Conservation (phyloP, 1,140 invertebrate species). For the Bicyclus anynana region DNA sequence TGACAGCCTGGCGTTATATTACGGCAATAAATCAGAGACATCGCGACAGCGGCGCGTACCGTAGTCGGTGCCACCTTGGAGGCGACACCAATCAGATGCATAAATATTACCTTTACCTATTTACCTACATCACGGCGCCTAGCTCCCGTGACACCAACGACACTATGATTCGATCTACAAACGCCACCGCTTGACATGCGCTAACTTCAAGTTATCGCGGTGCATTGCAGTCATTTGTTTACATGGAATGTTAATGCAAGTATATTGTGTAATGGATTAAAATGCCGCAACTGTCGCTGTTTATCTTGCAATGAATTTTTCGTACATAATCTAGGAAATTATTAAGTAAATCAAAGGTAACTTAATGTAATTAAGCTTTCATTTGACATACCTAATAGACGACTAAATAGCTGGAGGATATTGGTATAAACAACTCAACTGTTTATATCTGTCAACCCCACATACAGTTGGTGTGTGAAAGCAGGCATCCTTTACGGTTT, state of each 20-base stretch:
- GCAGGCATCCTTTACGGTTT: too few relatives aligned
- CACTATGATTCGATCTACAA: constrained; percentile 19
- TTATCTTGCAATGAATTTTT: neutral
- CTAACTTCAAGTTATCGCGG: constrained; percentile 19
- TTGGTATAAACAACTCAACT: too few relatives aligned
- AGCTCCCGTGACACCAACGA: constrained; percentile 27
- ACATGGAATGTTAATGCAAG: constrained; percentile 9
- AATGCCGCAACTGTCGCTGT: neutral
- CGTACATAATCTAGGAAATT: neutral
- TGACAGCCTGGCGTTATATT: constrained; percentile 49
- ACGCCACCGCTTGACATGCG: constrained; percentile 25
- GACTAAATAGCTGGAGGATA: too few relatives aligned
- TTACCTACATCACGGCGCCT: constrained; percentile 26
- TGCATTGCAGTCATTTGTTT: constrained; percentile 21
- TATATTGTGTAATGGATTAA: constrained; percentile 1
- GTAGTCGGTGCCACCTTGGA: constrained; percentile 40
- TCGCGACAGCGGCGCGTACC: constrained; percentile 38
- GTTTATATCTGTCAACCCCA: too few relatives aligned
- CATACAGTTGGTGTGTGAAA: too few relatives aligned
- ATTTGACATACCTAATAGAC: too few relatives aligned
- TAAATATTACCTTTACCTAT: constrained; percentile 30
- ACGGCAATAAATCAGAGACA: constrained; percentile 44
- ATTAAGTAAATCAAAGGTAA: too few relatives aligned
- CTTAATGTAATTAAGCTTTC: too few relatives aligned
- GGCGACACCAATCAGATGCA: constrained; percentile 51